Conservation (phyloP, 2,888 invertebrate genomes). For the Poecilobothrus nobilitatus region DNA sequence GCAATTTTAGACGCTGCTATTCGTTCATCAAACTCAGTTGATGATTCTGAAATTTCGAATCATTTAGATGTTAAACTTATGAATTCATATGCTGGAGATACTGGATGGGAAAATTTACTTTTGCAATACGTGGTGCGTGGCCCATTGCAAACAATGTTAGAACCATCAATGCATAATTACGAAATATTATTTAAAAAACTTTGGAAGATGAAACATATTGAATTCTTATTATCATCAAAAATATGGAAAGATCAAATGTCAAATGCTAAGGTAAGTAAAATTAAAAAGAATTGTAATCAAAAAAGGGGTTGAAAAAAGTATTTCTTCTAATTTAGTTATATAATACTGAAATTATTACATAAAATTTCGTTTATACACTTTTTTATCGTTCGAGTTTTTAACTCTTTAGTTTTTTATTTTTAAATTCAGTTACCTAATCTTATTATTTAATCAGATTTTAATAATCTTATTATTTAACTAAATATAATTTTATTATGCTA, state of each 20-base stretch:
- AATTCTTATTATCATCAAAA: conserved; percentile 41
- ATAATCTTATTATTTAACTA: too few relatives aligned
- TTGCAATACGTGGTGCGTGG: conserved; percentile 42
- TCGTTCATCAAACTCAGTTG: conserved; percentile 88
- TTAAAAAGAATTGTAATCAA: not conserved
- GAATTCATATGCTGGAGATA: conserved; percentile 37
- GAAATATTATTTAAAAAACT: conserved; percentile 40
- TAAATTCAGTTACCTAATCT: too few relatives aligned
- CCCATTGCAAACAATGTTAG: conserved; percentile 42
- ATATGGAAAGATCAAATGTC: conserved; percentile 44
- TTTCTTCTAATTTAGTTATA: too few relatives aligned
- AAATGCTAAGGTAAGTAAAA: conserved; percentile 37
- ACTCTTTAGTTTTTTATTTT: too few relatives aligned
- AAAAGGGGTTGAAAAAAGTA: too few relatives aligned
- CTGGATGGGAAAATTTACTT: conserved; percentile 43
- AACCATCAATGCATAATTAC: conserved; percentile 41
- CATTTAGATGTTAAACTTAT: conserved; percentile 75
- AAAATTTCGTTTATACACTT: too few relatives aligned
- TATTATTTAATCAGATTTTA: too few relatives aligned
- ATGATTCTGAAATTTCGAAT: conserved; percentile 81
- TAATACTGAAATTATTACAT: too few relatives aligned
- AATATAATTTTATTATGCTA: too few relatives aligned
- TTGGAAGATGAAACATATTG: conserved; percentile 44
- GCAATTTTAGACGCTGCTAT: conserved; percentile 77
- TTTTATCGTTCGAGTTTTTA: too few relatives aligned